phyloP scores from a whole-genome alignment of 2,797 vertebrate genomes.

The Darevskia mixta region DNA sequence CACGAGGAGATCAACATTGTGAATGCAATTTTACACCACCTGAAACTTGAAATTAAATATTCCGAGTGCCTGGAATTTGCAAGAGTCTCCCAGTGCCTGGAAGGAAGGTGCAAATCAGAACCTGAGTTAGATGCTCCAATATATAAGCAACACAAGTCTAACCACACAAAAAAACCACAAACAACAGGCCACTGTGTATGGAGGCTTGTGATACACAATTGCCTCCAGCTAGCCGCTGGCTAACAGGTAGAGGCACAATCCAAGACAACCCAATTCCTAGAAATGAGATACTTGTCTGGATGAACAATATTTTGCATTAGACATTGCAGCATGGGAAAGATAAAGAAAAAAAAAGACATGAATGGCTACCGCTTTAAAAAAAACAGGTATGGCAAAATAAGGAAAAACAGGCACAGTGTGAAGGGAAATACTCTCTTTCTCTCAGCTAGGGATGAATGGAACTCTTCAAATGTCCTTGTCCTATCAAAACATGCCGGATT shows the following conservation, averaged over 20 bases:
- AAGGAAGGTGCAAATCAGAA: neutral
- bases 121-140: neutral
- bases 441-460: neutral
- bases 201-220: neutral
- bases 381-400: neutral
- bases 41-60: neutral
- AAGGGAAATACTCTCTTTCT: neutral
- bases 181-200: neutral
- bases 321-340: neutral
- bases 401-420: neutral
- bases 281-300: neutral
- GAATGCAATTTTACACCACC: neutral
- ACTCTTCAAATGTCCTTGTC: neutral
- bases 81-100: neutral
- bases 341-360: neutral
- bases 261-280: neutral
- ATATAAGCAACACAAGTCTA: neutral
- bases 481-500: neutral
- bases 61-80: no score
- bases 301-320: neutral
- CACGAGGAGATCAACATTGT: no score
- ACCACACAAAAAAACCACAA: neutral
- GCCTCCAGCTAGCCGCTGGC: neutral
- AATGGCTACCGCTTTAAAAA: neutral
- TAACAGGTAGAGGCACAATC: neutral